Base-by-base conservation (phyloP, 2,888 invertebrate species). In the Perizoma flavofasciatum region DNA sequence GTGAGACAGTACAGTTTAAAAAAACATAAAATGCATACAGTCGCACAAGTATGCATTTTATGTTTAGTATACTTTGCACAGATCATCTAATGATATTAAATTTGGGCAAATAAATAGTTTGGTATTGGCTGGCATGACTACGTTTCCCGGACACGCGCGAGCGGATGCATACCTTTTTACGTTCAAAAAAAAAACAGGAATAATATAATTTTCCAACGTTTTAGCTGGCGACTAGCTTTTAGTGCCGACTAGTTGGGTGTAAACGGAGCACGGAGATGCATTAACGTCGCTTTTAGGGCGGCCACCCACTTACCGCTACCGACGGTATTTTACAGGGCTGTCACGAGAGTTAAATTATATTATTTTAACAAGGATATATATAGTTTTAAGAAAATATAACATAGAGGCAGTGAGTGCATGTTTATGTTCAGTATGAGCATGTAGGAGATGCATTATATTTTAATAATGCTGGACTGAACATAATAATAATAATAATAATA, bases 221-320 rank as follows among this genome's bases (percentile, higher is more conserved):
- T 22, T 22, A 22, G 22, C 22, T 22, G 22, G 3, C 22, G 22
- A 22, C 11, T 44, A 6, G 22, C 22, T n/a, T n/a, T n/a, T n/a
- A n/a, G n/a, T n/a, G n/a, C n/a, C n/a, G n/a, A n/a, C n/a, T 6
- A 6, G 40, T 2, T 22, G 22, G 33, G 58, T 69, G 70, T 69
- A 62, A 85, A 82, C 79, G 81, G 62, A 65, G 73, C 77, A 61
- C 57, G 43, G 63, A 58, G 75, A 81, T 87, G 87, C 88, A 88
- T 88, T 88, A 88, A 81, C 84, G 82, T 72, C 71, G 85, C 86
- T 86, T 82, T 85, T 83, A 86, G 83, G 83, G 81, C 83, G 78
- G 74, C 78, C 83, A 79, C 85, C 81, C 82, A 81, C 82, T 81
- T 74, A 74, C 74, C 73, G 66, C 81, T 82, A 80, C 82, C 77